These are phyloP conservation scores for Morone chrysops DNA, from an alignment of 2,113 vertebrate genomes.

Conservation along the genomic window DNA sequence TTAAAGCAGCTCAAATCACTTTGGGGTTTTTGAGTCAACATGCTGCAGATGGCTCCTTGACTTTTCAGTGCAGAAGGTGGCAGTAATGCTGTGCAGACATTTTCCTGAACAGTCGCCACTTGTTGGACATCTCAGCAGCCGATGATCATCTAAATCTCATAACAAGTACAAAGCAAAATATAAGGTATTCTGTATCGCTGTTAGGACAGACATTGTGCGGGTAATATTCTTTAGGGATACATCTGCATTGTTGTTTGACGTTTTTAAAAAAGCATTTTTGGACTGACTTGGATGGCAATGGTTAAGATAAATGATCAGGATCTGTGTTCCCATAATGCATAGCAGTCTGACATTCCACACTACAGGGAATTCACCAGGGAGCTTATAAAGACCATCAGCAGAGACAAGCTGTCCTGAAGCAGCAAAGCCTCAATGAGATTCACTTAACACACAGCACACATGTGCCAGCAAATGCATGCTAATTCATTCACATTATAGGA, in stretches of 20 bases:
- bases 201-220: not conserved
- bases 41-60: constrained; percentile 20
- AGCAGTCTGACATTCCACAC: constrained; percentile 44
- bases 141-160: constrained; percentile 8
- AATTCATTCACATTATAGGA: constrained; percentile 34
- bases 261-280: not conserved
- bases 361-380: constrained; percentile 34
- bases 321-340: constrained; percentile 27
- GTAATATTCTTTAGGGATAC: not conserved
- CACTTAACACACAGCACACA: constrained; percentile 37
- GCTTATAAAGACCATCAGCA: constrained; percentile 16
- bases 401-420: constrained; percentile 22
- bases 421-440: constrained; percentile 38
- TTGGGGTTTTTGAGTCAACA: constrained; percentile 6
- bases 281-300: not conserved
- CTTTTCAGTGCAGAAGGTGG: constrained; percentile 44
- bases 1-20: constrained; percentile 30
- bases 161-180: constrained; percentile 4
- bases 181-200: not conserved
- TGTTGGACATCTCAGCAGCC: constrained; percentile 28
- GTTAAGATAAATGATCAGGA: constrained; percentile 6
- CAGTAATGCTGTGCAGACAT: constrained; percentile 45
- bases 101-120: constrained; percentile 10
- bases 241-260: constrained; percentile 4
- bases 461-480: constrained; percentile 27